Evolutionary conservation across 2,888 invertebrate species (phyloP), one percentile per base, ranked within the genome.

Genomic region (Microplitis deprimator): DNA sequence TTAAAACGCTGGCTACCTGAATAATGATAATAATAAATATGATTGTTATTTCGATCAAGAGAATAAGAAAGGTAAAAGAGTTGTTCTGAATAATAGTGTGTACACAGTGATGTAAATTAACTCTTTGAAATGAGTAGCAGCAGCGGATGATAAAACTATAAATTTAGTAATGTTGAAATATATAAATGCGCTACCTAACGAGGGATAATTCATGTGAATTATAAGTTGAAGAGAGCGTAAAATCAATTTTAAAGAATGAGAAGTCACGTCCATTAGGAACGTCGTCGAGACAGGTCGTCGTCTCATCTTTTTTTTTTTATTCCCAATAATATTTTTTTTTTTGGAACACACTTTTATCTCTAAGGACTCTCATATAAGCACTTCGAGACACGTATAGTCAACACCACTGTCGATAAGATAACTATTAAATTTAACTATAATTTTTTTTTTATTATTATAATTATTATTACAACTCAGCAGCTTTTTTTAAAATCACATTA

Each of bases 381-480:
- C 62, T 59, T 75, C 76, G 81, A 78, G 80, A 80, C 81, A 81
- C 82, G 64, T 76, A 76, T 17, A 78, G 75, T 81, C 64, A 38
- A 80, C 82, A 80, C 78, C 73, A 79, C 73, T 74, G 72, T 68
- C 83, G 86, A 86, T 86, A 86, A 86, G 85, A 86, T 85, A 85
- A 83, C 79, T 78, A 78, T 59, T 82, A 83, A 80, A 81, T 79
- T 68, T 65, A 75, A 79, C 73, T 77, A 75, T 77, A 71, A 65
- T 79, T 79, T 79, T 81, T 73, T 77, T 76, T 70, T 80, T 78
- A 75, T 79, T 77, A 74, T 67, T 75, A 62, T 76, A 8, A 50
- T 75, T 79, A 74, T 79, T 69, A 69, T 69, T 64, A 75, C 68
- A 61, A 69, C 69, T 69, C 75, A 41, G 60, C 64, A 75, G 62